Evolutionary conservation across 1,140 invertebrate species (phyloP).

Genomic region (Trichonephila inaurata): DNA sequence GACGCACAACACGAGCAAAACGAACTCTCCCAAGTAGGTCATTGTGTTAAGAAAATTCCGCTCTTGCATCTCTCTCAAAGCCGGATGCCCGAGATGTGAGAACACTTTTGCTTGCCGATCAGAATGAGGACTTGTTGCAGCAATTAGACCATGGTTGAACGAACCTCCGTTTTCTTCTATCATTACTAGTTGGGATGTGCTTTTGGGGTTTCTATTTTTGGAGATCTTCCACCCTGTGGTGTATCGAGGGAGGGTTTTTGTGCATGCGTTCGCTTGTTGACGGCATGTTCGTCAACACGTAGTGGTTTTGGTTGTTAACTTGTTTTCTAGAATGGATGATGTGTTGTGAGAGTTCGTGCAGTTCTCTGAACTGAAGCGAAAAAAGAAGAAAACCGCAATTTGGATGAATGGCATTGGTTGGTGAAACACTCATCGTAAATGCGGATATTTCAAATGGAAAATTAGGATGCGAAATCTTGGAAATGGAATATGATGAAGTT

Average conservation of each 20-base stretch:
- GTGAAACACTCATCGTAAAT: neutral
- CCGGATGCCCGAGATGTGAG: constrained; percentile 34
- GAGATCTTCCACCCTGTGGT: constrained; percentile 7
- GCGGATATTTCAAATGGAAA: constrained; percentile 3
- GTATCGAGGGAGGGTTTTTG: neutral
- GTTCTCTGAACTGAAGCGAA: neutral
- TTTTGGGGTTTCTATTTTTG: constrained; percentile 41
- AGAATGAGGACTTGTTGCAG: constrained; percentile 50
- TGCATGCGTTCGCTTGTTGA: neutral
- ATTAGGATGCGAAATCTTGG: neutral
- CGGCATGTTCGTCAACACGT: constrained; percentile 37
- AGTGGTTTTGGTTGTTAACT: constrained; percentile 39
- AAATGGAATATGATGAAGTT: constrained; percentile 4
- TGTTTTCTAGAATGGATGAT: neutral
- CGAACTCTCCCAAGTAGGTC: constrained; percentile 60
- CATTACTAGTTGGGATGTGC: constrained; percentile 16
- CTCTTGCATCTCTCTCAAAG: neutral
- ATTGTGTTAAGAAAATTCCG: constrained; percentile 56
- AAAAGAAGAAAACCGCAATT: neutral
- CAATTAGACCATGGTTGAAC: constrained; percentile 48
- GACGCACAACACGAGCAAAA: neutral
- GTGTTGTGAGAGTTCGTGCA: neutral
- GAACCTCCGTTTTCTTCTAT: constrained; percentile 42
- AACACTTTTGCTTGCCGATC: neutral
- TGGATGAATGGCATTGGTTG: neutral